These are phyloP conservation scores for Dicycla oo DNA, from an alignment of 2,888 invertebrate genomes.

Conservation along the genomic window DNA sequence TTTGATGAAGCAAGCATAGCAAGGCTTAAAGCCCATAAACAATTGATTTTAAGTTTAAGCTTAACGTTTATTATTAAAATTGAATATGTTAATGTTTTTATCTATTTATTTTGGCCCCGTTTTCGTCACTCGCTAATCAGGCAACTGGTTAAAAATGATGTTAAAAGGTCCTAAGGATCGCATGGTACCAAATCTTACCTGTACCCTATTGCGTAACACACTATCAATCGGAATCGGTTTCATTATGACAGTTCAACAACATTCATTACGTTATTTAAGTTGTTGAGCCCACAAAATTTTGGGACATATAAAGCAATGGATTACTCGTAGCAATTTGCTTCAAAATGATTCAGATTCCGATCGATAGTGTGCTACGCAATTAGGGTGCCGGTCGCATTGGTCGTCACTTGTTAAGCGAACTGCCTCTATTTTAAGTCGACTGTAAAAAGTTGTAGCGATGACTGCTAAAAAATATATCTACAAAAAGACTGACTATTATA, in stretches of 20 bases:
- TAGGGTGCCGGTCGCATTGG: background rate
- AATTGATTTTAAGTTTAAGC: background rate
- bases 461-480: constrained; percentile 82
- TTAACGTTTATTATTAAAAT: background rate
- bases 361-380: no score
- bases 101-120: background rate
- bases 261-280: no score
- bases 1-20: background rate
- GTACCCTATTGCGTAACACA: no score
- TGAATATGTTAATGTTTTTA: background rate
- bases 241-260: no score
- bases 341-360: no score
- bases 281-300: no score
- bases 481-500: constrained; percentile 88
- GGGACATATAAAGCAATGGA: no score
- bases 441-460: constrained; percentile 69
- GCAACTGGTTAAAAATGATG: no score
- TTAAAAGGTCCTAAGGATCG: background rate
- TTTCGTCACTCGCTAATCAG: background rate
- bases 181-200: no score
- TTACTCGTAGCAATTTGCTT: no score
- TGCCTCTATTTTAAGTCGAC: constrained; percentile 51
- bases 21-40: no score
- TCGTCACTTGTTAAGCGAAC: constrained; percentile 44
- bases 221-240: no score